These are phyloP conservation scores for Phorcus lineatus DNA, from an alignment of 2,888 invertebrate species.

Conservation along the genomic window DNA sequence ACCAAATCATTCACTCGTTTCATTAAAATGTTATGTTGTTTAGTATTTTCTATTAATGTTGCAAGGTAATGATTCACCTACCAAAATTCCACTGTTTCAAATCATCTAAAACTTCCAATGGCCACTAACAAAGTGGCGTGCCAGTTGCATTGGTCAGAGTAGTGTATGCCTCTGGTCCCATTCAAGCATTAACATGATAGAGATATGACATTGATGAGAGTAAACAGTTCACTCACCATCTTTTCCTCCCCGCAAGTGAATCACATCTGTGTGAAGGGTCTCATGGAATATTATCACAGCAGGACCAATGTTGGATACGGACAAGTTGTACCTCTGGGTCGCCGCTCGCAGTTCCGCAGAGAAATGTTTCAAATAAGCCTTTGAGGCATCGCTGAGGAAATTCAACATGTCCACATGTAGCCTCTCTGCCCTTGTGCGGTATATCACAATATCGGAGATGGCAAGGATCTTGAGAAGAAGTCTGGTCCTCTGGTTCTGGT, in stretches of 20 bases:
- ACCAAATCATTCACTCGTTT: too few relatives aligned
- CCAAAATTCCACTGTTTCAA: too few relatives aligned
- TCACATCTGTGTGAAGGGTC: slow-evolving; percentile 82
- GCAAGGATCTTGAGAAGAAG: slow-evolving; percentile 87
- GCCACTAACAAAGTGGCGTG: too few relatives aligned
- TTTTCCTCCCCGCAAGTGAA: not conserved
- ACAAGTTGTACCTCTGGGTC: slow-evolving; percentile 76
- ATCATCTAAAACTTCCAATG: too few relatives aligned
- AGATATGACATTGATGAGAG: too few relatives aligned
- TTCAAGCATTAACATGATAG: too few relatives aligned
- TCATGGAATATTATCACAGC: slow-evolving; percentile 88
- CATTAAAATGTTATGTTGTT: too few relatives aligned
- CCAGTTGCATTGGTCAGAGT: too few relatives aligned
- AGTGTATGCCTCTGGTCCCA: too few relatives aligned
- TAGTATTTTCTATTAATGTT: too few relatives aligned
- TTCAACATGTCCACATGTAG: slow-evolving; percentile 84
- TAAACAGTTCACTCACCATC: not conserved
- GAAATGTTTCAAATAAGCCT: slow-evolving; percentile 85
- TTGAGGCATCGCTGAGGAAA: slow-evolving; percentile 86
- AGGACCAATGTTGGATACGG: slow-evolving; percentile 82
- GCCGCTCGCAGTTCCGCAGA: slow-evolving; percentile 76
- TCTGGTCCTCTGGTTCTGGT: slow-evolving; percentile 82
- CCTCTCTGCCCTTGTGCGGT: slow-evolving; percentile 85
- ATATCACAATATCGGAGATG: slow-evolving; percentile 87
- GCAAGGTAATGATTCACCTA: too few relatives aligned